Conservation (phyloP, 1,140 invertebrate genomes). For the Papilio machaon region DNA sequence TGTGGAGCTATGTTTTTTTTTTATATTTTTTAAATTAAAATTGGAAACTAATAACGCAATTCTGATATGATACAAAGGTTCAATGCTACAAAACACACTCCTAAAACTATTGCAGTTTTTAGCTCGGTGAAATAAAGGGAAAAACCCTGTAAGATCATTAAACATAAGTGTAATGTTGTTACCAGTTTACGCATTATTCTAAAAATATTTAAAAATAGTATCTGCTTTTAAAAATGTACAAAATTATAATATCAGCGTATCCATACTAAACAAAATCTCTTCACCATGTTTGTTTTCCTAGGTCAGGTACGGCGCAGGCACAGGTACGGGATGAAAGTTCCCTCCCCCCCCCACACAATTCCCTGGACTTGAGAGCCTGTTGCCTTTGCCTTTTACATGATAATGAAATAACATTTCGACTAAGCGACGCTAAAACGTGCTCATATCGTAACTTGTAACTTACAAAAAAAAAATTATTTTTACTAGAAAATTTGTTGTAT, state of each 20-base stretch:
- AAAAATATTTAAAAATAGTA: background rate
- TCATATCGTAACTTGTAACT: conserved; percentile 25
- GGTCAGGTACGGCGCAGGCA: conserved; percentile 74
- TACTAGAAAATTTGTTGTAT: background rate
- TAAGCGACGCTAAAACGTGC: conserved; percentile 60
- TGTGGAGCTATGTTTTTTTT: too few species aligned
- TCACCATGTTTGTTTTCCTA: conserved; percentile 73
- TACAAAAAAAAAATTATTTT: conserved; percentile 24
- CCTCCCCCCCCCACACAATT: conserved; percentile 36
- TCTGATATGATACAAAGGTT: too few species aligned
- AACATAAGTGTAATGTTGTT: too few species aligned
- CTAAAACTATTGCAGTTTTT: too few species aligned
- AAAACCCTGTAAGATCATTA: too few species aligned
- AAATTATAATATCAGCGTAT: conserved; percentile 47
- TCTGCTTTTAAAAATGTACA: background rate
- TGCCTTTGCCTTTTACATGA: conserved; percentile 73
- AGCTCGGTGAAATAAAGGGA: too few species aligned
- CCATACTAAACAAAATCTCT: conserved; percentile 49
- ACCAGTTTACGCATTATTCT: background rate
- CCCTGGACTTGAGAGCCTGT: conserved; percentile 58
- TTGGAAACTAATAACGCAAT: too few species aligned
- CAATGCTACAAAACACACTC: too few species aligned
- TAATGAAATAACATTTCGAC: conserved; percentile 72
- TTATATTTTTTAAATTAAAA: too few species aligned
- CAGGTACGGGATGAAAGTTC: conserved; percentile 60